phyloP scores from a whole-genome alignment of 1,140 invertebrate genomes.

The Artemia franciscana region DNA sequence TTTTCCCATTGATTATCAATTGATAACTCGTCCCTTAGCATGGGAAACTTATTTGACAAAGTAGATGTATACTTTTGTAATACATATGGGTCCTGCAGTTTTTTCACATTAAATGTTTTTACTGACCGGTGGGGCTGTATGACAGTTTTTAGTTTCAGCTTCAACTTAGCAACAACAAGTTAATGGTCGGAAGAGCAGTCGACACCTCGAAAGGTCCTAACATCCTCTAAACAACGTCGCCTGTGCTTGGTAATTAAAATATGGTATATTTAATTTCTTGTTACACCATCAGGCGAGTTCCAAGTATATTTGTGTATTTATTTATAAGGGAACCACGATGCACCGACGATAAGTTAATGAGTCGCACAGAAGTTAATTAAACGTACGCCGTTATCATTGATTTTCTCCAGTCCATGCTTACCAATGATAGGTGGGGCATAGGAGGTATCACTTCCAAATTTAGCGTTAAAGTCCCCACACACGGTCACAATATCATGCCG shows the following conservation, averaged over 20 bases:
- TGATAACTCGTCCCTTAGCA: too few species aligned
- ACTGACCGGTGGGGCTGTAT: too few species aligned
- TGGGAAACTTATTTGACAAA: too few species aligned
- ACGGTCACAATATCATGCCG: background rate
- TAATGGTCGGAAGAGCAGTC: too few species aligned
- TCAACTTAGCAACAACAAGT: too few species aligned
- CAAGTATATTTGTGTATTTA: background rate
- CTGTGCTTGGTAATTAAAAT: background rate
- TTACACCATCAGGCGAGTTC: background rate
- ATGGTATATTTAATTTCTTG: background rate
- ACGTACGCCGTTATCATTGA: background rate
- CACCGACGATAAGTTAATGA: background rate
- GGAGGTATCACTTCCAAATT: background rate
- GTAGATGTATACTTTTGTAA: too few species aligned
- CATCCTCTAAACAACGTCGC: background rate
- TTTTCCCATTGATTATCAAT: too few species aligned
- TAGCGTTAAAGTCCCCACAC: background rate
- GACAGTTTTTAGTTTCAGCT: too few species aligned
- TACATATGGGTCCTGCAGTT: too few species aligned
- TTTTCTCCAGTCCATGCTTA: background rate
- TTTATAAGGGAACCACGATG: background rate
- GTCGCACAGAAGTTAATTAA: background rate
- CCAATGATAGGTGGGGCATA: background rate
- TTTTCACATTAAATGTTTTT: too few species aligned
- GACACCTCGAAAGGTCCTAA: too few species aligned